Evolutionary conservation across 2,888 invertebrate genomes (phyloP).

Genomic region (Euzophera pinguis): DNA sequence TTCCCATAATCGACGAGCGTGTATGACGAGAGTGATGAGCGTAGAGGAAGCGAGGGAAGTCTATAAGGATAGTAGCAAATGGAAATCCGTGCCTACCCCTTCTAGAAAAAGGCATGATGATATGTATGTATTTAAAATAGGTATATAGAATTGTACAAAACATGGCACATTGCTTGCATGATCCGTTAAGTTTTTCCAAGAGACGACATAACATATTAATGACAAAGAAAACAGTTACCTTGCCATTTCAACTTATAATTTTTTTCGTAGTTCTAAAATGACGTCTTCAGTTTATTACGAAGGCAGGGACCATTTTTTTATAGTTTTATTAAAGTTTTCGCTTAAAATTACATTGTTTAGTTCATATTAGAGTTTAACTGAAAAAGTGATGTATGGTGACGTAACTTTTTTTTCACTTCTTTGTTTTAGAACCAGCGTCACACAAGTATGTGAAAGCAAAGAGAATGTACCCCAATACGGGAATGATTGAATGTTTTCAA

Average conservation of each 20-base stretch:
- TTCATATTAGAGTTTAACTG: background rate
- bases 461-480: background rate
- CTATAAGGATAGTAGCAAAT: too few relatives aligned
- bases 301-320: conserved; percentile 26
- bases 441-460: background rate
- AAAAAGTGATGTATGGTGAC: background rate
- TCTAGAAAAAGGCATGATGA: too few relatives aligned
- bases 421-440: background rate
- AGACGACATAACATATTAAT: background rate
- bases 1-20: too few relatives aligned
- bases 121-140: too few relatives aligned
- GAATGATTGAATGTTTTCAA: too few relatives aligned
- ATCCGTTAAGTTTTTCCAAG: too few relatives aligned
- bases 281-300: conserved; percentile 16
- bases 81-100: too few relatives aligned
- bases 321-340: conserved; percentile 4
- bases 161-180: too few relatives aligned
- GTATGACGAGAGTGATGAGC: too few relatives aligned
- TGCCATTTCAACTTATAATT: conserved; percentile 27
- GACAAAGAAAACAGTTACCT: conserved; percentile 22
- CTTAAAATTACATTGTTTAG: background rate
- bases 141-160: too few relatives aligned
- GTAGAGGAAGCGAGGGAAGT: too few relatives aligned
- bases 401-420: background rate
- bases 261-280: conserved; percentile 15